Percentiles rank a stretch among this genome's conserved stretches.
Evolutionary conservation across 92 coral and sea anemone species (phyloP).

Genomic region (Metridium senile): DNA sequence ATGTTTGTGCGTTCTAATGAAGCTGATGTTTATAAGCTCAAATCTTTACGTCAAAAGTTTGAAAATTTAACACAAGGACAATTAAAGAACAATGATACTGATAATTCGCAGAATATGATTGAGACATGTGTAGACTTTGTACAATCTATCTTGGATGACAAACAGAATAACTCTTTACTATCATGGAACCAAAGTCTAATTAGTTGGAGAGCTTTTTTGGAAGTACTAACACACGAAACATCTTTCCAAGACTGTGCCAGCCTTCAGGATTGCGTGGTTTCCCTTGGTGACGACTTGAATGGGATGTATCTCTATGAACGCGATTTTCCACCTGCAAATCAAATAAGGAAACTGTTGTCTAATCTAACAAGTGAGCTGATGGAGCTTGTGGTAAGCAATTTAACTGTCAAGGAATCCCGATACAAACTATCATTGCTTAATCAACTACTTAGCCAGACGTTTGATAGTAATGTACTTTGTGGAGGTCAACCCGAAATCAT

Average conservation of each 20-base stretch:
- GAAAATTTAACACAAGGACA: background rate
- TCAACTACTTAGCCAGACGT: constrained; percentile 29
- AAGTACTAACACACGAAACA: constrained; percentile 35
- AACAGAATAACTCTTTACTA: constrained; percentile 23
- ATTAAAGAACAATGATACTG: background rate
- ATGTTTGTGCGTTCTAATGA: constrained; percentile 3
- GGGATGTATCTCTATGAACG: constrained; percentile 49
- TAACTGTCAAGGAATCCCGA: constrained; percentile 29
- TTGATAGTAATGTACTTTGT: constrained; percentile 54
- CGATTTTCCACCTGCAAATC: constrained; percentile 46
- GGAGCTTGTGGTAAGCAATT: constrained; percentile 25
- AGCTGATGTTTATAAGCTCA: background rate
- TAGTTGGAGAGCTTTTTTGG: constrained; percentile 61
- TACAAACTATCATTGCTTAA: constrained; percentile 13
- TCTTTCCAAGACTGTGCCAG: constrained; percentile 63
- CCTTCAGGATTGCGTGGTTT: constrained; percentile 52
- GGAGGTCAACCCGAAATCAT: constrained; percentile 46
- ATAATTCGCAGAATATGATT: constrained; percentile 11
- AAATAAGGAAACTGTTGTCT: constrained; percentile 30
- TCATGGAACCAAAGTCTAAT: constrained; percentile 56
- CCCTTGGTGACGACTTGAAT: constrained; percentile 39
- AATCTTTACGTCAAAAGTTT: background rate
- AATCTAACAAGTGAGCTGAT: constrained; percentile 20
- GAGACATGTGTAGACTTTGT: constrained; percentile 11
- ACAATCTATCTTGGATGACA: background rate